Evolutionary conservation across 2,888 invertebrate genomes (phyloP), one percentile per base, ranked within the genome.

Genomic region (Sinopyrophorus schimmeli): DNA sequence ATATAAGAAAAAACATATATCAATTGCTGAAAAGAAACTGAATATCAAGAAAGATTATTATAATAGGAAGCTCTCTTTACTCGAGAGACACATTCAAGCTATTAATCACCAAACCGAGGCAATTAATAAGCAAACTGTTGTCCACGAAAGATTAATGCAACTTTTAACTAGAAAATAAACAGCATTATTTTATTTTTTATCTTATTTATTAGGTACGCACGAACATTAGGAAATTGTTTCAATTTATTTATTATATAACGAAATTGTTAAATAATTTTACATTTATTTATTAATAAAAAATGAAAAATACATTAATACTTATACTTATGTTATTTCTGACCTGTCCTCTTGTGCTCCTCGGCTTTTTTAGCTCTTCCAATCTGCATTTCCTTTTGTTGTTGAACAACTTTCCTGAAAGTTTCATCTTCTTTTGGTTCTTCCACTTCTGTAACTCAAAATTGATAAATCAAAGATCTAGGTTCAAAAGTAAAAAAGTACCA

Each of bases 371-470:
- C 70, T 47, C 72, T 62, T 53, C 69, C 73, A 11, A 70, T 57
- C 47, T 71, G 73, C 69, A 70, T 69, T 11, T 71, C 67, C 42
- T 62, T 67, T 47, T 74, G 74, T 50, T 71, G 69, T 42, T 67
- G 61, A 5, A 75, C 47, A 3, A 68, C 70, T 59, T 66, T 67
- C 31, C 61, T 62, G 40, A 74, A 75, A 2, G 65, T 67, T 35
- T 70, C 66, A 12, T 60, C 66, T 39, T 72, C 73, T 17, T 68
- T 62, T 37, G 65, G 59, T 14, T 58, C 58, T 9, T 65, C 62
- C 24, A 53, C 54, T 32, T 57, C 54, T 39, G 31, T 60, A 10
- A 10, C 40, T 40, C 18, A n/a, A 12, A 12, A 17, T 5, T 42
- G 7, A 26, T 4, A 10, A 10, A 15, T 15, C n/a, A 23, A 23